Evolutionary conservation across 2,113 vertebrate genomes (phyloP).

Genomic region (Hirundichthys speculiger): DNA sequence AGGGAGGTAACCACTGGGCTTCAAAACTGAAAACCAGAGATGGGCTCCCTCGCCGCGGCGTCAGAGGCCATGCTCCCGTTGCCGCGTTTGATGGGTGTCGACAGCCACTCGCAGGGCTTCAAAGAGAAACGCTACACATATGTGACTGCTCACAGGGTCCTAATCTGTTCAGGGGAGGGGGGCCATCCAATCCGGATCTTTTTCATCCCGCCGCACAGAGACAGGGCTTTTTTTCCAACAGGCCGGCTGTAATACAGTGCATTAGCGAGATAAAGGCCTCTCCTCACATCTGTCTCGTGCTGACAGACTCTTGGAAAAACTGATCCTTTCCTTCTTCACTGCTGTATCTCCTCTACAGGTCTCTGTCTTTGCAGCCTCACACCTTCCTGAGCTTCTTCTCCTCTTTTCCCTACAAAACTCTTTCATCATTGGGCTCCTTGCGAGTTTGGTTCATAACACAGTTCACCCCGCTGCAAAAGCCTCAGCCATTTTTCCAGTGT

Average conservation of each 20-base stretch:
- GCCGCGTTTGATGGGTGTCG: slow-evolving; percentile 61
- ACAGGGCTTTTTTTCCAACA: slow-evolving; percentile 68
- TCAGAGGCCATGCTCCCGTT: slow-evolving; percentile 39
- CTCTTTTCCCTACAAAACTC: slow-evolving; percentile 42
- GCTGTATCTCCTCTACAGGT: slow-evolving; percentile 53
- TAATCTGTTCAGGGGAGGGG: slow-evolving; percentile 72
- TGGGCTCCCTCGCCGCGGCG: slow-evolving; percentile 31
- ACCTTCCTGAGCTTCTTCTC: slow-evolving; percentile 42
- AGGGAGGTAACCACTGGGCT: no score
- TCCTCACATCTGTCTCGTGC: slow-evolving; percentile 70
- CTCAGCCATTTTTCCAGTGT: slow-evolving; percentile 22
- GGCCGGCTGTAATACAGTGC: slow-evolving; percentile 72
- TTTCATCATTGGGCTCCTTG: slow-evolving; percentile 49
- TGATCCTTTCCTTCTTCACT: slow-evolving; percentile 54
- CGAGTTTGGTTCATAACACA: slow-evolving; percentile 28
- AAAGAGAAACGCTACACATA: slow-evolving; percentile 72
- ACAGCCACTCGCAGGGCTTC: slow-evolving; percentile 67
- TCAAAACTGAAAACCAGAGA: no score
- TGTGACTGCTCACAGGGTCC: slow-evolving; percentile 73
- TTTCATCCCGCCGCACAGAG: slow-evolving; percentile 73
- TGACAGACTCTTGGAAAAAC: slow-evolving; percentile 76
- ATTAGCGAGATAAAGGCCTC: slow-evolving; percentile 81
- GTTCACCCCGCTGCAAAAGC: slow-evolving; percentile 38
- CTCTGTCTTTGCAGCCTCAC: slow-evolving; percentile 40
- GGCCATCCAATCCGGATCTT: slow-evolving; percentile 73